Base-by-base conservation (phyloP, 1,140 invertebrate genomes). In the Trichomalopsis sarcophagae region DNA sequence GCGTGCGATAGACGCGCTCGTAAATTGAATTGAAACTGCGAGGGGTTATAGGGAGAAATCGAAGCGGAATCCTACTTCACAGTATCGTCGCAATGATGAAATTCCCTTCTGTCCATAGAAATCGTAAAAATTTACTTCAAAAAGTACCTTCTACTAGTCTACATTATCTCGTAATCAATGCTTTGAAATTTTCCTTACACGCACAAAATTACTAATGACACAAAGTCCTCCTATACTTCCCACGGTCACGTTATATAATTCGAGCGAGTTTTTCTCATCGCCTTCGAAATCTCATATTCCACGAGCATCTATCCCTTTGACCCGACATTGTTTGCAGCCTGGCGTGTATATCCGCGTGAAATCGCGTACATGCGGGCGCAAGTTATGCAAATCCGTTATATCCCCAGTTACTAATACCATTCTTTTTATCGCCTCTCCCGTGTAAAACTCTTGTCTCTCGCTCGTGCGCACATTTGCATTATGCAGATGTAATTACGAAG, bases 401-500 rank as follows among this genome's bases (percentile, higher is more conserved):
- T 71, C 69, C 27, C 30, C 33, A 6, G 69, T 30, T 71, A 71
- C 30, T 33, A 71, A 71, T 71, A 71, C 9, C 27, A 71, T 71
- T 71, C 30, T 71, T 71, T 71, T 71, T 71, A 71, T 71, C 69
- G 69, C 14, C 13, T 10, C 40, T 44, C 21, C 27, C 13, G 30
- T 13, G 27, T 33, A 71, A 71, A 71, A 71, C 27, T 71, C 69
- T 30, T 71, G 69, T 71, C 69, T 14, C 69, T 21, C 55, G 14
- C 55, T 17, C 33, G 33, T 17, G 14, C 14, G 27, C 10, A 17
- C 36, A 75, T 75, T 75, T 75, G 36, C 73, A 75, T 75, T 75
- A 75, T 75, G 73, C 17, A 75, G 21, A 75, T 75, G 36, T 44
- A 75, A 77, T 77, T 77, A 77, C n/a, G 44, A 10, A 23, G 75